A percentile compares a stretch with the other conserved stretches of the same genome.
Conservation (phyloP, 2,113 vertebrate genomes). For the Phyllostomus hastatus region DNA sequence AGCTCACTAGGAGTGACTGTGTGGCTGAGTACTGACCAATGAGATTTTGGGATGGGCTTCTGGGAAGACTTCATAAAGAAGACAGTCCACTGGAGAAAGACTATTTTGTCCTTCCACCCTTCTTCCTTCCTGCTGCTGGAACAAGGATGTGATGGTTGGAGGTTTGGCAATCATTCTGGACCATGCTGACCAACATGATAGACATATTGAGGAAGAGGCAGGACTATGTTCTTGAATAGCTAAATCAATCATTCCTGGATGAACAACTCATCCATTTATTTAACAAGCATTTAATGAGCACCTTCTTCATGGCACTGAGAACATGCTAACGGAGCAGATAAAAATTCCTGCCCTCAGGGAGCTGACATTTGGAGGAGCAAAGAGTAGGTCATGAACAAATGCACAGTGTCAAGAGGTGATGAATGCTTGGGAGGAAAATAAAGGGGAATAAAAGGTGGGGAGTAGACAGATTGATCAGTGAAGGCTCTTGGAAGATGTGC, state of each 20-base stretch:
- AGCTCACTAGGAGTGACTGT: not conserved
- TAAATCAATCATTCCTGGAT: not conserved
- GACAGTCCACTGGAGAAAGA: not conserved
- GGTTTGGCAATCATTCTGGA: not conserved
- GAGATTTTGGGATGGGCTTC: not conserved
- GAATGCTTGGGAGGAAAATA: not conserved
- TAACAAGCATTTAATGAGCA: not conserved
- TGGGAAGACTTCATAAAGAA: not conserved
- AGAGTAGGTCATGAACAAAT: not conserved
- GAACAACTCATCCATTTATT: not conserved
- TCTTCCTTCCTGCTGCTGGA: not conserved
- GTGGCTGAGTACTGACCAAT: not conserved
- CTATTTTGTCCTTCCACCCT: not conserved
- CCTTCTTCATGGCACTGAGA: not conserved
- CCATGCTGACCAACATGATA: not conserved
- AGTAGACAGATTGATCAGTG: not conserved
- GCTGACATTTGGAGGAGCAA: constrained; percentile 25
- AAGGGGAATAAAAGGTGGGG: not conserved
- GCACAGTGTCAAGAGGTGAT: not conserved
- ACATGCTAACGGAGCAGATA: not conserved
- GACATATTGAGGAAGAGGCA: not conserved
- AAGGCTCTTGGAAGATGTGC: not conserved
- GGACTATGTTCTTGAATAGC: not conserved
- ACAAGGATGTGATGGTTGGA: not conserved
- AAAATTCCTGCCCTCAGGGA: not conserved